Evolutionary conservation across 1,140 invertebrate species (phyloP).

Genomic region (Yoshiicerus persimilis): DNA sequence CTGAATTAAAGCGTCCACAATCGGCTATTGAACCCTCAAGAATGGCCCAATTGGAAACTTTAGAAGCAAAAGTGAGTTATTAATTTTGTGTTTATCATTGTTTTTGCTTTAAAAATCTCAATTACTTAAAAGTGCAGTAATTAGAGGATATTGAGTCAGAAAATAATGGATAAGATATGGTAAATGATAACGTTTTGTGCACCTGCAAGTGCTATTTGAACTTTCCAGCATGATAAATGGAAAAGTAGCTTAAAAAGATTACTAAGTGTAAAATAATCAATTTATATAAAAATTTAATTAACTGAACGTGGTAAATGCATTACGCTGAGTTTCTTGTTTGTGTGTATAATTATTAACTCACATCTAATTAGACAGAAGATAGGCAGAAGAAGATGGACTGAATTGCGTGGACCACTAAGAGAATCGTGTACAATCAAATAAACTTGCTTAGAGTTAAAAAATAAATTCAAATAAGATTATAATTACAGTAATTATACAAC

Average conservation of each 20-base stretch:
- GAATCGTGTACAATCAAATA: not conserved
- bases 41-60: slow-evolving; percentile 71
- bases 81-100: not conserved
- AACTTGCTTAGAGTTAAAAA: not conserved
- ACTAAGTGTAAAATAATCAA: not conserved
- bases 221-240: no score
- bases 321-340: not conserved
- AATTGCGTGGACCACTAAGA: not conserved
- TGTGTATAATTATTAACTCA: not conserved
- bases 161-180: no score
- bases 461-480: not conserved
- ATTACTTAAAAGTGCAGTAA: no score
- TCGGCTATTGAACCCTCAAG: slow-evolving; percentile 48
- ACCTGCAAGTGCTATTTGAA: not conserved
- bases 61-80: slow-evolving; percentile 71
- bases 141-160: no score
- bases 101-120: no score
- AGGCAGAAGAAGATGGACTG: not conserved
- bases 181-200: not conserved
- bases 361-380: not conserved
- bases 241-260: not conserved
- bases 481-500: slow-evolving; percentile 4
- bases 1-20: not conserved
- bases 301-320: not conserved
- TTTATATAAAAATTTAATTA: not conserved